These are phyloP conservation scores for Tiaroga cobitis DNA, from an alignment of 2,797 vertebrate genomes.

Conservation along the genomic window DNA sequence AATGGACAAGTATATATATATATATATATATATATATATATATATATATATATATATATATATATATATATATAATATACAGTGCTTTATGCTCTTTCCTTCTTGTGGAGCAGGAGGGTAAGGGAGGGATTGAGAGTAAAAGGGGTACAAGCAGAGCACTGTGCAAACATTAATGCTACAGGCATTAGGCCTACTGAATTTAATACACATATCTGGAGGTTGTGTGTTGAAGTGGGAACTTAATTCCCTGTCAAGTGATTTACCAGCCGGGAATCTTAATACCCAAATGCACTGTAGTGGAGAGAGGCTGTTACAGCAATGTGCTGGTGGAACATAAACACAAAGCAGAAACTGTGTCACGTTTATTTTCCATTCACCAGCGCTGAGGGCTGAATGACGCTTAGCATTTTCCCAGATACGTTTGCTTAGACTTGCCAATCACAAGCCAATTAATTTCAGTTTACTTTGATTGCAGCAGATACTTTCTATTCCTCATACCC, in stretches of 20 bases:
- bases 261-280: conserved; percentile 65
- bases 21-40: conserved; percentile 14
- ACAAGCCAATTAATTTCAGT: conserved; percentile 13
- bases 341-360: conserved; percentile 44
- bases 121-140: conserved; percentile 23
- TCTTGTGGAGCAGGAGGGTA: conserved; percentile 18
- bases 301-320: conserved; percentile 54
- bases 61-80: conserved; percentile 4
- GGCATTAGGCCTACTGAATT: conserved; percentile 60
- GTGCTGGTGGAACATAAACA: conserved; percentile 31
- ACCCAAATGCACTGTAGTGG: conserved; percentile 60
- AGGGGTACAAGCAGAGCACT: conserved; percentile 35
- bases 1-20: conserved; percentile 49
- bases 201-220: conserved; percentile 69
- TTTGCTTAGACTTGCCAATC: conserved; percentile 32
- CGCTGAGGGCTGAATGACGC: conserved; percentile 16
- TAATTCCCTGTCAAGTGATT: conserved; percentile 69
- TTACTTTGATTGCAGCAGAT: conserved; percentile 2
- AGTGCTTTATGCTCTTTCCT: conserved; percentile 24
- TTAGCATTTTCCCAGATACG: conserved; percentile 37
- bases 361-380: conserved; percentile 42
- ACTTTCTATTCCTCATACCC: not conserved
- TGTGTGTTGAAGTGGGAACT: conserved; percentile 63
- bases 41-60: conserved; percentile 11
- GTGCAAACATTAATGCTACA: conserved; percentile 54